A percentile compares a stretch with the other conserved stretches of the same genome.
Conservation (phyloP, 92 coral and sea anemone species). For the Phenganax subtilis region DNA sequence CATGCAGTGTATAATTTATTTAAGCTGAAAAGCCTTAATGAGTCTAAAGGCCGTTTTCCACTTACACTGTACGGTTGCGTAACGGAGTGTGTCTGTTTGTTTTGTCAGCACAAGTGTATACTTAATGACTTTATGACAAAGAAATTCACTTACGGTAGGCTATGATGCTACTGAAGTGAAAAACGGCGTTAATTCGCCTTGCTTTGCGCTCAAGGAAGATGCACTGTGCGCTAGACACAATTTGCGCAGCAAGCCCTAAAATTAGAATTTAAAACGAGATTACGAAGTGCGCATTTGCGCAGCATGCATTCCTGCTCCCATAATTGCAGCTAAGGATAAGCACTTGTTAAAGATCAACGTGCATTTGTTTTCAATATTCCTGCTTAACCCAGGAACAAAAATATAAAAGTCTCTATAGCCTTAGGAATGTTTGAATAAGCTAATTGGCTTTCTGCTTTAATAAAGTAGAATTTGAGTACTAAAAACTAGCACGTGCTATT, state of each 20-base stretch:
- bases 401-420: neutral
- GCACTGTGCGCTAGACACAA: neutral
- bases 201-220: neutral
- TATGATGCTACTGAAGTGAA: neutral
- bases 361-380: neutral
- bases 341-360: neutral
- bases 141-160: neutral
- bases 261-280: neutral
- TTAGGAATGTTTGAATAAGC: no score
- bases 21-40: no score
- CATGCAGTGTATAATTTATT: no score
- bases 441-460: no score
- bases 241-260: neutral
- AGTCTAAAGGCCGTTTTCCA: no score
- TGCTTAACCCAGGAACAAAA: no score
- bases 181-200: no score
- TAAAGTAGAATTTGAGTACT: no score
- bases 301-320: neutral
- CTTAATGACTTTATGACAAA: neutral
- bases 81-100: no score
- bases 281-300: conserved; percentile 3
- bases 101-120: neutral
- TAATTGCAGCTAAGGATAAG: neutral
- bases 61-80: no score
- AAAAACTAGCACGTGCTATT: no score